phyloP scores from a whole-genome alignment of 1,140 invertebrate genomes.

The Solenopsis fugax region DNA sequence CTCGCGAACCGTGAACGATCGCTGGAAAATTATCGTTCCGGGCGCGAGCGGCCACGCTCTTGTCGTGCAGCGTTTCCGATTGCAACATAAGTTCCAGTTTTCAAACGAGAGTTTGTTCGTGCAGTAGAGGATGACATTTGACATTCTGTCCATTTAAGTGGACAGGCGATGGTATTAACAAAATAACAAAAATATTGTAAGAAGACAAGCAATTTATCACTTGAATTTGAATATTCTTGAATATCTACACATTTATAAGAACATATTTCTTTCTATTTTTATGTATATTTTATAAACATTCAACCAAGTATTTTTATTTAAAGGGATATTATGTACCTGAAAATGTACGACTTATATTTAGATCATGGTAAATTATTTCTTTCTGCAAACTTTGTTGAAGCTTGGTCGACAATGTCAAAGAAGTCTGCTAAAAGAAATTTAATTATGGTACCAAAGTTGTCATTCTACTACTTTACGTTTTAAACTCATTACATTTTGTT shows the following conservation, averaged over 20 bases:
- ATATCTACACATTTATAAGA: not conserved
- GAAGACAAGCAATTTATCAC: not conserved
- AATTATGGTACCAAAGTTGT: not conserved
- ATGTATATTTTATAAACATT: not conserved
- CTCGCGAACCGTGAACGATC: constrained; percentile 63
- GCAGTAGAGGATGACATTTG: constrained; percentile 8
- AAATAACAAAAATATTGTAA: not conserved
- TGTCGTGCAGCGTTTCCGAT: constrained; percentile 47
- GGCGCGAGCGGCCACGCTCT: constrained; percentile 44
- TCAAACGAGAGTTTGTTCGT: constrained; percentile 16
- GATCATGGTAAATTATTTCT: not conserved
- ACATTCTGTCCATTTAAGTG: not conserved
- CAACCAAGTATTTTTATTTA: not conserved
- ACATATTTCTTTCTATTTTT: not conserved
- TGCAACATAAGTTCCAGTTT: constrained; percentile 27
- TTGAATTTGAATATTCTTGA: not conserved
- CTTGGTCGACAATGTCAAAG: not conserved
- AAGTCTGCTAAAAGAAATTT: not conserved
- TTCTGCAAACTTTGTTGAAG: constrained; percentile 1
- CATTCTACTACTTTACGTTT: not conserved
- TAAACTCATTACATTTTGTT: not conserved
- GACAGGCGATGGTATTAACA: not conserved
- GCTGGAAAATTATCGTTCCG: constrained; percentile 56
- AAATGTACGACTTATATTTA: not conserved
- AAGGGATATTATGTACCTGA: not conserved